Percentiles rank a stretch among this genome's conserved stretches.
These are phyloP conservation scores for Phymorhynchus buccinoides DNA, from an alignment of 1,140 invertebrate species.

Conservation along the genomic window DNA sequence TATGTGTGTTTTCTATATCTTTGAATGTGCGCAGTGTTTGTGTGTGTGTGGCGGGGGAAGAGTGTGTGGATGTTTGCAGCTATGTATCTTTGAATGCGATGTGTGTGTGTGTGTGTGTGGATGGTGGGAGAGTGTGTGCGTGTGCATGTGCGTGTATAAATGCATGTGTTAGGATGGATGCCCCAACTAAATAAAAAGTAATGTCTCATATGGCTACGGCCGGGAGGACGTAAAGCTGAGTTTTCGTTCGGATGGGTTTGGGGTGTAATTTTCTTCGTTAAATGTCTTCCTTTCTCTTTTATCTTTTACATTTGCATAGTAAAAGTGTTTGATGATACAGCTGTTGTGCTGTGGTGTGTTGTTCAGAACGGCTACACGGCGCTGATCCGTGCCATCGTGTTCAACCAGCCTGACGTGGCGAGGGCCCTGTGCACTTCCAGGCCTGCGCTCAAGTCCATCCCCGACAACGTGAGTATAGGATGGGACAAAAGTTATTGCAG, in stretches of 20 bases:
- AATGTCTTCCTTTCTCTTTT: too few relatives aligned
- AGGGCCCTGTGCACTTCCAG: constrained; percentile 54
- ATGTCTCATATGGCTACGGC: too few relatives aligned
- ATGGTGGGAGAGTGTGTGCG: neutral
- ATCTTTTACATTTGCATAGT: too few relatives aligned
- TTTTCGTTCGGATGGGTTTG: too few relatives aligned
- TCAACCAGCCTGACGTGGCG: constrained; percentile 55
- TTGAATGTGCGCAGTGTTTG: neutral
- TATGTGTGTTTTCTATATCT: neutral
- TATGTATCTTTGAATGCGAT: neutral
- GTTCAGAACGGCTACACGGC: constrained; percentile 68
- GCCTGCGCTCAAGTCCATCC: constrained; percentile 58
- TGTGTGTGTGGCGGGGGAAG: neutral
- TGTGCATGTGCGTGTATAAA: neutral
- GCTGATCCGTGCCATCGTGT: constrained; percentile 62
- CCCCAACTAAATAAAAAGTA: neutral
- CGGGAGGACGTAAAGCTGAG: too few relatives aligned
- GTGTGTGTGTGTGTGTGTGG: neutral
- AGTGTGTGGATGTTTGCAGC: neutral
- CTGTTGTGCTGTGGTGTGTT: too few relatives aligned
- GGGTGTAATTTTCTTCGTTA: too few relatives aligned
- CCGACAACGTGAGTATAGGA: constrained; percentile 63
- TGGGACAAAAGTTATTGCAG: too few relatives aligned
- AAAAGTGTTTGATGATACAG: too few relatives aligned
- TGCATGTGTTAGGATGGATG: neutral